Conservation (phyloP, 2,888 invertebrate species). For the Cacoxenus indagator region DNA sequence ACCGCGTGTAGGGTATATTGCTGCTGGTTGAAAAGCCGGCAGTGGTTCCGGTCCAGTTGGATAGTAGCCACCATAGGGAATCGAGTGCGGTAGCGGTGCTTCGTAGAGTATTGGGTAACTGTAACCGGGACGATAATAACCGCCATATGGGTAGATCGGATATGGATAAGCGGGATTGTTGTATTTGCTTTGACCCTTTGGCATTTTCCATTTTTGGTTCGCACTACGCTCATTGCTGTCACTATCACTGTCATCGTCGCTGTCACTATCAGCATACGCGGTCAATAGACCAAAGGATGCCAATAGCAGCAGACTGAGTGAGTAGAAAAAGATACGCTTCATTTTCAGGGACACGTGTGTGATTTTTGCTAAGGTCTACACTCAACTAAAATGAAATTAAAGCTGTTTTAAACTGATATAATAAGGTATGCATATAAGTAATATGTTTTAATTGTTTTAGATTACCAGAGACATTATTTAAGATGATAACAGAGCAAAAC, state of each 20-base stretch:
- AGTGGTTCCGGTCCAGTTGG: slow-evolving; percentile 16
- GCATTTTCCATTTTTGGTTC: background rate
- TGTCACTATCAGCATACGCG: slow-evolving; percentile 12
- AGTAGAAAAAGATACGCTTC: background rate
- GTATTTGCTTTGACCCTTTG: slow-evolving; percentile 18
- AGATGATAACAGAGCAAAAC: too few species aligned
- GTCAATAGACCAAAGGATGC: background rate
- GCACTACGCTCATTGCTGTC: slow-evolving; percentile 19
- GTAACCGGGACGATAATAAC: slow-evolving; percentile 1
- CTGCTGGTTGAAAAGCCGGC: background rate
- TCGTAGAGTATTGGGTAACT: background rate
- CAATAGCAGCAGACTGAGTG: background rate
- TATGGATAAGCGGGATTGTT: slow-evolving; percentile 33
- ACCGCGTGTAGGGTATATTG: background rate
- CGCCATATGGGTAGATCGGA: slow-evolving; percentile 26
- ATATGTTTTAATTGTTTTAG: too few species aligned
- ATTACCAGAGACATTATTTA: too few species aligned
- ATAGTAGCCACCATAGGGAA: slow-evolving; percentile 17
- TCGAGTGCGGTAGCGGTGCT: slow-evolving; percentile 9
- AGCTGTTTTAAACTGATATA: too few species aligned
- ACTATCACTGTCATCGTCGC: slow-evolving; percentile 12
- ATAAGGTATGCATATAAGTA: too few species aligned
- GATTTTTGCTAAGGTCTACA: background rate
- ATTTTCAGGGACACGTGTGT: background rate
- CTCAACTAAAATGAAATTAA: too few species aligned